Base-by-base conservation (phyloP, 2,888 invertebrate species). In the Elegia similella region DNA sequence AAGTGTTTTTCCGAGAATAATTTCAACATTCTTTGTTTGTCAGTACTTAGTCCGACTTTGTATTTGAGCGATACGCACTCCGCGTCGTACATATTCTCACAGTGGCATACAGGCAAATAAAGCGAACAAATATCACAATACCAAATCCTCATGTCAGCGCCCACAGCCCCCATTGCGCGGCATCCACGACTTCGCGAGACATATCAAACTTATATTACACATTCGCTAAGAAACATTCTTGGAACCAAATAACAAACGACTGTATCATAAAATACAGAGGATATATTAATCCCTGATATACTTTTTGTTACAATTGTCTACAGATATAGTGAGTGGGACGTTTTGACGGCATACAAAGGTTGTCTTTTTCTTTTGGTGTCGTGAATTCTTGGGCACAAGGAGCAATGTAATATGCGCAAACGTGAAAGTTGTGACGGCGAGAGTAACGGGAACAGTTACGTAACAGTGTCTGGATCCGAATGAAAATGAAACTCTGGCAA, bases 401-500 rank as follows among this genome's bases (percentile, higher is more conserved):
- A 61, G 56, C 56, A 46, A 57, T 65, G 62, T 63, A 70, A 65
- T 61, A 64, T 58, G 55, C 59, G 50, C 55, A 63, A 57, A 48
- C 48, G 56, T 54, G 58, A 53, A 66, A 62, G 60, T 66, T 61
- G 56, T 55, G n/a, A 59, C 59, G 44, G 57, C 62, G 61, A 42
- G 44, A 52, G 58, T 58, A 55, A 61, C 64, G 65, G 62, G 58
- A 66, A 58, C 62, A 47, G 58, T 71, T 69, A 67, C 62, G 64
- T 65, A 69, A 70, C 59, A 48, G 56, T 56, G 59, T 42, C 55
- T 59, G 61, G 57, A 59, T 60, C 62, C 52, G 55, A 70, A 67
- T 61, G 60, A 69, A 69, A 69, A 67, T 64, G 62, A 63, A 68
- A 64, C 61, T 63, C 55, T 43, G 58, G 54, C 58, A 64, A 64